Conservation (phyloP, 2,888 invertebrate genomes). For the Ectropis crepuscularia region DNA sequence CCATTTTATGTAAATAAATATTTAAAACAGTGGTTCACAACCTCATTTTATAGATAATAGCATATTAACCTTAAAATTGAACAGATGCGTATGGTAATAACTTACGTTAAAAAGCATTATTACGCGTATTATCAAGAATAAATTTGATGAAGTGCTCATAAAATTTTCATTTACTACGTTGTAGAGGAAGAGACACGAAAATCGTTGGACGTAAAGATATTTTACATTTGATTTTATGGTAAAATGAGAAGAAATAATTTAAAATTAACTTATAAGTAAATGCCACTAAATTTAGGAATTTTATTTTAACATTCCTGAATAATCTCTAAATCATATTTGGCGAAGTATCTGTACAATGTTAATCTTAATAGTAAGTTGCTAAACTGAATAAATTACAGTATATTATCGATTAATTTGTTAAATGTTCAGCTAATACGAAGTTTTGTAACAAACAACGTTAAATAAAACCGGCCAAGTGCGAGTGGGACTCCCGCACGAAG, state of each 20-base stretch:
- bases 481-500: too few species aligned
- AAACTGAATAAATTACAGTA: too few species aligned
- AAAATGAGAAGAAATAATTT: slow-evolving; percentile 35
- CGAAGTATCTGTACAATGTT: too few species aligned
- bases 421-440: too few species aligned
- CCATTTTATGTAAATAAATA: slow-evolving; percentile 1
- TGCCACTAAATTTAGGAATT: neutral
- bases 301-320: neutral
- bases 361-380: too few species aligned
- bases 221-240: slow-evolving; percentile 51
- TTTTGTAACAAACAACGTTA: too few species aligned
- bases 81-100: slow-evolving; percentile 25
- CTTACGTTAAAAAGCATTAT: slow-evolving; percentile 28
- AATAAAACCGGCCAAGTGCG: too few species aligned
- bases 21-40: slow-evolving; percentile 5
- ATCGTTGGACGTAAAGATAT: slow-evolving; percentile 49
- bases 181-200: slow-evolving; percentile 38
- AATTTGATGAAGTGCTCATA: slow-evolving; percentile 28
- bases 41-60: slow-evolving; percentile 9
- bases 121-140: slow-evolving; percentile 26
- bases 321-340: too few species aligned
- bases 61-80: slow-evolving; percentile 21
- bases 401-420: too few species aligned
- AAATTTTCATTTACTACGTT: slow-evolving; percentile 31
- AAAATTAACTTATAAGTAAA: neutral